Conservation (phyloP, 2,888 invertebrate genomes). For the Ectemnius lituratus region DNA sequence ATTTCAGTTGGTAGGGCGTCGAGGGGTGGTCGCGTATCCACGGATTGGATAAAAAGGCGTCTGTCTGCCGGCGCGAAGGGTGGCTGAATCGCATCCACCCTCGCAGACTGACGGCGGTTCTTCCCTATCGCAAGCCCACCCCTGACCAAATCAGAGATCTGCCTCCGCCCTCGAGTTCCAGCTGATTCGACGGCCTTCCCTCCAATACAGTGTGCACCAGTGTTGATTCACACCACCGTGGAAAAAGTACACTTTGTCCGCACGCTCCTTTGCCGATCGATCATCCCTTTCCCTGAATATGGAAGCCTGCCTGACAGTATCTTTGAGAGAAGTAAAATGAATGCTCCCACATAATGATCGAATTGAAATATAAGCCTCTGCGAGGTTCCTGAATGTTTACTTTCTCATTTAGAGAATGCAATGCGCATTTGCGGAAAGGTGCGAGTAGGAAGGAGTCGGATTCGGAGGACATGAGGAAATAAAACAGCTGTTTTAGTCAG, state of each 20-base stretch:
- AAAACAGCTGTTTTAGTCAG: conserved; percentile 34
- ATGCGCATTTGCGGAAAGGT: background rate
- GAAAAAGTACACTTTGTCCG: conserved; percentile 24
- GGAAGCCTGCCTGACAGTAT: background rate
- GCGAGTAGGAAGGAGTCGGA: background rate
- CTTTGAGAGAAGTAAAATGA: background rate
- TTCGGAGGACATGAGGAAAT: background rate
- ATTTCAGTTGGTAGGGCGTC: background rate
- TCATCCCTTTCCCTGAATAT: conserved; percentile 19
- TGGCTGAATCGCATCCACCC: conserved; percentile 57
- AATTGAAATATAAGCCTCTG: background rate
- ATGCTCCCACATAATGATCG: conserved; percentile 1
- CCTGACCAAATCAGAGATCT: conserved; percentile 69
- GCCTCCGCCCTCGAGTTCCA: conserved; percentile 53
- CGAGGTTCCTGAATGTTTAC: no score
- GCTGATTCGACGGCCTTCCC: conserved; percentile 26
- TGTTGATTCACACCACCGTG: conserved; percentile 13
- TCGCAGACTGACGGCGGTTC: conserved; percentile 52
- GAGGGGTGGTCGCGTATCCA: conserved; percentile 16
- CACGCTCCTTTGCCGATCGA: conserved; percentile 31
- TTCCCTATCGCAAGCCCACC: conserved; percentile 58
- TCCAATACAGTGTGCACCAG: conserved; percentile 4
- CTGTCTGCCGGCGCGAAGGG: conserved; percentile 26
- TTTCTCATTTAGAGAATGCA: no score
- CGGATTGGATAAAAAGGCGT: conserved; percentile 53